These are phyloP conservation scores for Eristalis tenax DNA, from an alignment of 2,888 invertebrate species.

Conservation along the genomic window DNA sequence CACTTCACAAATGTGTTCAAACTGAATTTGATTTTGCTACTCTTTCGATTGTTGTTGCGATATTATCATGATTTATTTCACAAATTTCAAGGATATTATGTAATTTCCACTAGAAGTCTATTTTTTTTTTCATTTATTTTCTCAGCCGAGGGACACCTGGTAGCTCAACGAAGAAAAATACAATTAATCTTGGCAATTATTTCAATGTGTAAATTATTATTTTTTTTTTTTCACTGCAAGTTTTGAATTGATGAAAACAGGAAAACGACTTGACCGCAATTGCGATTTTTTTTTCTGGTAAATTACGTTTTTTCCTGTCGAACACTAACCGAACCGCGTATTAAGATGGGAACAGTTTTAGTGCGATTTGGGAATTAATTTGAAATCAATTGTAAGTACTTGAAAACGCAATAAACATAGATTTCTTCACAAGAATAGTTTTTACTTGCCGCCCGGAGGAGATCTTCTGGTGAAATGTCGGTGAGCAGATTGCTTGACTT, in stretches of 20 bases:
- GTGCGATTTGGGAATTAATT: neutral
- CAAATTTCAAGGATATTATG: conserved; percentile 56
- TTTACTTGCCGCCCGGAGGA: conserved; percentile 15
- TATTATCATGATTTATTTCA: conserved; percentile 16
- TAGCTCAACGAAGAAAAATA: neutral
- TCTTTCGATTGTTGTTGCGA: neutral
- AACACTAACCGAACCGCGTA: neutral
- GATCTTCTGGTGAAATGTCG: conserved; percentile 57
- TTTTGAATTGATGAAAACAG: neutral
- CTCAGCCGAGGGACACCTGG: neutral
- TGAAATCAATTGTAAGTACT: neutral
- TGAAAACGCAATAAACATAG: conserved; percentile 35
- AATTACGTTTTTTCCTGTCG: neutral
- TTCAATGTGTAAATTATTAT: neutral
- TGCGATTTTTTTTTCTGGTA: neutral
- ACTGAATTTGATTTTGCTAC: neutral
- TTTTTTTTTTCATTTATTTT: neutral
- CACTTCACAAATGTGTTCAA: neutral
- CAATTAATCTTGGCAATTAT: neutral
- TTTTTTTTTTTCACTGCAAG: neutral
- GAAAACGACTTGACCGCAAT: neutral
- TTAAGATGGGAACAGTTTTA: neutral
- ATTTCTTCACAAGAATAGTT: conserved; percentile 6
- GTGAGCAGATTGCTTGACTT: conserved; percentile 9
- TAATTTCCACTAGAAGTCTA: conserved; percentile 43